Evolutionary conservation across 2,888 invertebrate genomes (phyloP).

Genomic region (Nomada ferruginata): DNA sequence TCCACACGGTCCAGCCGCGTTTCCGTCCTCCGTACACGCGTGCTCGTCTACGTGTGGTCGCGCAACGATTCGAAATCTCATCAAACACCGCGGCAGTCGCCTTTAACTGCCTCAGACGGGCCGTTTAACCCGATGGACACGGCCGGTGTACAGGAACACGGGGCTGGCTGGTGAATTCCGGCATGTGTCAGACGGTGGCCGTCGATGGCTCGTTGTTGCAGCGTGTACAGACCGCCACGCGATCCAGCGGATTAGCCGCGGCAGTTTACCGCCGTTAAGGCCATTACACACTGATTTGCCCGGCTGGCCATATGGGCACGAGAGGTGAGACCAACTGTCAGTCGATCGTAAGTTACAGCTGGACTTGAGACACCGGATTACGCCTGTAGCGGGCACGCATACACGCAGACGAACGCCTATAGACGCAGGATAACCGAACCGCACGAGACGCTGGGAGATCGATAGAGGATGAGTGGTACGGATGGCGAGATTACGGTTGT

Average conservation of each 20-base stretch:
- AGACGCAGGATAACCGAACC: constrained; percentile 6
- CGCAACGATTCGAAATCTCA: constrained; percentile 43
- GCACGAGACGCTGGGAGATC: not conserved
- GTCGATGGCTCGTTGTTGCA: constrained; percentile 45
- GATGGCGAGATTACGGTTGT: not conserved
- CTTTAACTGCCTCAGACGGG: constrained; percentile 38
- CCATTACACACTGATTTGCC: constrained; percentile 70
- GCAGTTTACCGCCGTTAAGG: constrained; percentile 66
- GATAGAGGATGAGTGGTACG: not conserved
- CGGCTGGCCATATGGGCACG: constrained; percentile 47
- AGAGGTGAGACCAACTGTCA: constrained; percentile 46
- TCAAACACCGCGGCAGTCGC: constrained; percentile 51
- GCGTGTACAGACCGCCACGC: constrained; percentile 21
- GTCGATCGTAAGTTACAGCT: constrained; percentile 64
- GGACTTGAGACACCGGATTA: constrained; percentile 64
- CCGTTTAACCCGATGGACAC: constrained; percentile 50
- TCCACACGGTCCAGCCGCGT: constrained; percentile 12
- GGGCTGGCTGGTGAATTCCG: constrained; percentile 44
- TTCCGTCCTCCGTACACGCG: not conserved
- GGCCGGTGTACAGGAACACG: constrained; percentile 31
- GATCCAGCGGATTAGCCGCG: constrained; percentile 57
- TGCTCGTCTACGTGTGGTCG: not conserved
- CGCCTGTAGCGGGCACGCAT: constrained; percentile 38
- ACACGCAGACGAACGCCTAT: constrained; percentile 1
- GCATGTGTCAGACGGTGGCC: constrained; percentile 55